These are phyloP conservation scores for Diachrysia chrysitis DNA, from an alignment of 2,888 invertebrate species.

Conservation along the genomic window DNA sequence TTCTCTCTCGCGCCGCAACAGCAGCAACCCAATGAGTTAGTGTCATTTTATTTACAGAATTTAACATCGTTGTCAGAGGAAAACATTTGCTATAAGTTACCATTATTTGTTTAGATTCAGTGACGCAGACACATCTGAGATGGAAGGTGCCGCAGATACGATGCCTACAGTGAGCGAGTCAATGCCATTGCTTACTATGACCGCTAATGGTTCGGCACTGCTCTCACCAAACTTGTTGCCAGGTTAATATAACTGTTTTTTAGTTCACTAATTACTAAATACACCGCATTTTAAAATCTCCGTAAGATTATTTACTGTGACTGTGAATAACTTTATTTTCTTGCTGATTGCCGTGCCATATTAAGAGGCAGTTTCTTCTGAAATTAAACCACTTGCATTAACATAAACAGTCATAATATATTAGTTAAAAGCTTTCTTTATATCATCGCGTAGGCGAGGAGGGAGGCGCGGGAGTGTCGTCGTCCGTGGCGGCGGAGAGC, in stretches of 20 bases:
- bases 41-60: conserved; percentile 40
- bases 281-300: too few relatives aligned
- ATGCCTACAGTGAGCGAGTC: conserved; percentile 84
- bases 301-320: too few relatives aligned
- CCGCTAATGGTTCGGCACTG: conserved; percentile 80
- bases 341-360: too few relatives aligned
- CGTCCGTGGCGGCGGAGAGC: conserved; percentile 69
- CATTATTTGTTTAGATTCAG: conserved; percentile 70
- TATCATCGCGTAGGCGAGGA: conserved; percentile 68
- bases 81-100: neutral
- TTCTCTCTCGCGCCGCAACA: conserved; percentile 80
- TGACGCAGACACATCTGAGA: conserved; percentile 85
- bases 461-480: conserved; percentile 76
- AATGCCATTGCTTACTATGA: conserved; percentile 80
- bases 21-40: conserved; percentile 82
- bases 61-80: neutral
- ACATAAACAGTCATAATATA: too few relatives aligned
- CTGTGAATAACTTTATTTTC: too few relatives aligned
- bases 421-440: neutral
- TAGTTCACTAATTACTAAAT: too few relatives aligned
- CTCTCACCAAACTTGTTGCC: conserved; percentile 77
- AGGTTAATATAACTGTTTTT: conserved; percentile 64
- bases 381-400: too few relatives aligned
- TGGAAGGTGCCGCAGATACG: conserved; percentile 82
- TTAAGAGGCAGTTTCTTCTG: too few relatives aligned